These are phyloP conservation scores for Ranitomeya variabilis DNA, from an alignment of 2,113 vertebrate genomes.

Conservation along the genomic window DNA sequence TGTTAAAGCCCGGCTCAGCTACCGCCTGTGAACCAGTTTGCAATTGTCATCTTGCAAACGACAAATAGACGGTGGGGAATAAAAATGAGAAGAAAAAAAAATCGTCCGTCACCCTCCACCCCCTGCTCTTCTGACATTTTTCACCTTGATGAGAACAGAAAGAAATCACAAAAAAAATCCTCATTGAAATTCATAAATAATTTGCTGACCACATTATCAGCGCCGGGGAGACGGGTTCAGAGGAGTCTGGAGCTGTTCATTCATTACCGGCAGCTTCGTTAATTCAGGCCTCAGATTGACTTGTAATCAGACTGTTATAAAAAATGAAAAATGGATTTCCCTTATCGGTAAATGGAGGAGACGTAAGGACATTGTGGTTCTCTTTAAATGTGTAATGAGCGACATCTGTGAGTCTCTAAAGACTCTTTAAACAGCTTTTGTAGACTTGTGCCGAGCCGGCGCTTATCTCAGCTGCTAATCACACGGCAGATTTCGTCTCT, in stretches of 20 bases:
- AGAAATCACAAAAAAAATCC: conserved; percentile 41
- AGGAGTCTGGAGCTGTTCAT: conserved; percentile 14
- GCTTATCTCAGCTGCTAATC: conserved; percentile 35
- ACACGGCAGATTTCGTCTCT: not conserved
- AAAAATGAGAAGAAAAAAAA: not conserved
- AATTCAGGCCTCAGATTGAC: conserved; percentile 48
- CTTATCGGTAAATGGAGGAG: conserved; percentile 50
- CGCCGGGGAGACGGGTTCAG: conserved; percentile 15
- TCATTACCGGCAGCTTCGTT: conserved; percentile 37
- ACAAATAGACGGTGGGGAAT: conserved; percentile 1
- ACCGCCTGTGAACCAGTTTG: not conserved
- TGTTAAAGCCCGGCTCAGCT: not conserved
- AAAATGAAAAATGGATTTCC: conserved; percentile 38
- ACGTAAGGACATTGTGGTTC: conserved; percentile 23
- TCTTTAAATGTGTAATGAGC: conserved; percentile 40
- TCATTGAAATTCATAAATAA: conserved; percentile 57
- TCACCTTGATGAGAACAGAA: conserved; percentile 54
- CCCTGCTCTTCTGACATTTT: conserved; percentile 9
- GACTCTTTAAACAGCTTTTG: conserved; percentile 34
- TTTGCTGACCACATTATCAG: conserved; percentile 53
- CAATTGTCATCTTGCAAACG: conserved; percentile 4
- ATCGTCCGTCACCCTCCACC: not conserved
- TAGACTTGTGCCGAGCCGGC: not conserved
- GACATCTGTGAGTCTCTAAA: conserved; percentile 36
- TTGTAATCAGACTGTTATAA: conserved; percentile 40